Evolutionary conservation across 2,113 vertebrate species (phyloP).

Genomic region (Lagenorhynchus albirostris): DNA sequence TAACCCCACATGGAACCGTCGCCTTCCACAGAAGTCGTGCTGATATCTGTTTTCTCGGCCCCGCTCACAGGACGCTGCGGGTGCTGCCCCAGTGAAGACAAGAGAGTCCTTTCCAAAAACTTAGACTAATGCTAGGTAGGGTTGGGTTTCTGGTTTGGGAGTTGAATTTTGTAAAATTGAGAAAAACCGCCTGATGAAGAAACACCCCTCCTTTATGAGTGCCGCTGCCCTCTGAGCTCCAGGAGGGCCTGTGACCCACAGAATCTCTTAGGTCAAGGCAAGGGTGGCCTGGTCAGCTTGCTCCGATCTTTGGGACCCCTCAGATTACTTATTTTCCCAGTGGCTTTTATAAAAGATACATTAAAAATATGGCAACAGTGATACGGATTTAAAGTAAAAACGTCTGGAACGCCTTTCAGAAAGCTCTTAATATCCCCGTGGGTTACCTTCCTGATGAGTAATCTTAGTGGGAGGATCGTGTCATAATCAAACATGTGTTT

Average conservation of each 20-base stretch:
- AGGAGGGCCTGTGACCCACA: background rate
- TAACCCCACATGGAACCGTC: too few relatives aligned
- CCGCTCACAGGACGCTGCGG: background rate
- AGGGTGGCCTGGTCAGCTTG: background rate
- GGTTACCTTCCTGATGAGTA: background rate
- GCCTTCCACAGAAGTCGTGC: background rate
- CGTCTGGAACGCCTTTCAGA: background rate
- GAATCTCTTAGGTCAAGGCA: background rate
- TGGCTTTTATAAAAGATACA: background rate
- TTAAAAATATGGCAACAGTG: background rate
- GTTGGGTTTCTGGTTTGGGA: background rate
- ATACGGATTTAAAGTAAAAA: background rate
- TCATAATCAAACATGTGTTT: conserved; percentile 68
- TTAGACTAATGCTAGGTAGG: background rate
- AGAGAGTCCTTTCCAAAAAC: conserved; percentile 5
- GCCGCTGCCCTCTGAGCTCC: background rate
- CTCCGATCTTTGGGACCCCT: background rate
- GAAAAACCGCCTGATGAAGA: background rate
- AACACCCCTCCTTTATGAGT: background rate
- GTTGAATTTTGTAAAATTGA: background rate
- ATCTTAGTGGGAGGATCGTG: conserved; percentile 22
- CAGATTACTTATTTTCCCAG: background rate
- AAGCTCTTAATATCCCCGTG: background rate
- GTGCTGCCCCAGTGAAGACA: background rate
- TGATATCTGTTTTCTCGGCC: background rate